These are phyloP conservation scores for Cacoxenus indagator DNA, from an alignment of 2,888 invertebrate species.

Conservation along the genomic window DNA sequence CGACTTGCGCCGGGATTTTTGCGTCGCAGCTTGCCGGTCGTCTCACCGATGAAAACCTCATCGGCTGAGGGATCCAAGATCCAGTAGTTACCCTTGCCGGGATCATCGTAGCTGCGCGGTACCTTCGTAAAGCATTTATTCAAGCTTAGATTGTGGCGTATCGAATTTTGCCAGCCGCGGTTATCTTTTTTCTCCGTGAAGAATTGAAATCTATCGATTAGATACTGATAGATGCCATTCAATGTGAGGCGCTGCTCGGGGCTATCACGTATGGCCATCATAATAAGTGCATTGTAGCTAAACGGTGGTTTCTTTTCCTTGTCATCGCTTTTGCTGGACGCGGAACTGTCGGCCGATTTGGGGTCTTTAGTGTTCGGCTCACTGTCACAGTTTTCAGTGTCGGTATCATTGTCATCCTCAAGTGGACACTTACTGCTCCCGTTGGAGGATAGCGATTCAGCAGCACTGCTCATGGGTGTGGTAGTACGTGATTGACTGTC, in stretches of 20 bases:
- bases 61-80: conserved; percentile 98
- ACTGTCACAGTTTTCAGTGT: conserved; percentile 46
- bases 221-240: conserved; percentile 98
- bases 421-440: conserved; percentile 32
- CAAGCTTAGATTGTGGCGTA: conserved; percentile 94
- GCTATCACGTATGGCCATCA: conserved; percentile 99
- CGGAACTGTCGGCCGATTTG: conserved; percentile 39
- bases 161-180: conserved; percentile 99
- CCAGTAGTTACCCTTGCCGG: conserved; percentile 99
- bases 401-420: conserved; percentile 51
- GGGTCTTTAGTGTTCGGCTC: conserved; percentile 52
- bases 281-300: conserved; percentile 98
- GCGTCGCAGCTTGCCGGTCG: conserved; percentile 94
- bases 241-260: conserved; percentile 93
- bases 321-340: conserved; percentile 42
- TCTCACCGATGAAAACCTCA: conserved; percentile 98
- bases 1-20: conserved; percentile 92
- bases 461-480: conserved; percentile 68
- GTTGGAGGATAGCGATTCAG: conserved; percentile 48
- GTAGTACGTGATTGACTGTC: conserved; percentile 66
- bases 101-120: conserved; percentile 97
- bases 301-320: conserved; percentile 92
- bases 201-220: conserved; percentile 98
- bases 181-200: conserved; percentile 93
- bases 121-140: conserved; percentile 99